Evolutionary conservation across 2,113 vertebrate genomes (phyloP).

Genomic region (Perca fluviatilis): DNA sequence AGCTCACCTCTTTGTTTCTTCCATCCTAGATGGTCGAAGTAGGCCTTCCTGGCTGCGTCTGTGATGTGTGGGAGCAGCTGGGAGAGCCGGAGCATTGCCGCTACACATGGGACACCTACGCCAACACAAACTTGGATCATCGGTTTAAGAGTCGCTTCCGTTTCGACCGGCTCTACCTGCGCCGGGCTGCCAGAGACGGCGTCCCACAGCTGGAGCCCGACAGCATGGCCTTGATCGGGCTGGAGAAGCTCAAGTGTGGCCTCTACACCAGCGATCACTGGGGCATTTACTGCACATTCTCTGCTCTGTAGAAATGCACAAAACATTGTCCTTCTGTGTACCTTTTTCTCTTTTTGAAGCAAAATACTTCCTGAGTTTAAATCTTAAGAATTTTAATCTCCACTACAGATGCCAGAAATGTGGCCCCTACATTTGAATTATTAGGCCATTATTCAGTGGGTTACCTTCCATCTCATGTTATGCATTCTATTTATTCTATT

Average conservation of each 20-base stretch:
- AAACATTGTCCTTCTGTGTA: not conserved
- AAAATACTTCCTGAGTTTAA: too few species aligned
- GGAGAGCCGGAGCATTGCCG: conserved; percentile 88
- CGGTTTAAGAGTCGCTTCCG: conserved; percentile 81
- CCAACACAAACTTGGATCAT: conserved; percentile 86
- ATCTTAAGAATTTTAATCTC: too few species aligned
- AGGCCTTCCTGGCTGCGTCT: conserved; percentile 84
- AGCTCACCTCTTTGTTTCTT: not conserved
- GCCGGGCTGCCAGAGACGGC: conserved; percentile 64
- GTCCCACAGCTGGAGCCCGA: conserved; percentile 81
- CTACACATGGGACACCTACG: conserved; percentile 92
- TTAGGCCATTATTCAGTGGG: too few species aligned
- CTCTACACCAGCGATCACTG: conserved; percentile 93
- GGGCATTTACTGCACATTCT: conserved; percentile 90
- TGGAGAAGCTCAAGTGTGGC: conserved; percentile 91
- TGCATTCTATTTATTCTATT: too few species aligned
- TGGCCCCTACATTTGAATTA: too few species aligned
- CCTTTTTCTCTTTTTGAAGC: not conserved
- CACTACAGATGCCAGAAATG: too few species aligned
- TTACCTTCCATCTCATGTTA: too few species aligned
- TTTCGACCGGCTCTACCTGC: conserved; percentile 91
- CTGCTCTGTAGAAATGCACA: conserved; percentile 4
- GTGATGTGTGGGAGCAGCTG: conserved; percentile 90
- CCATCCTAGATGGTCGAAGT: conserved; percentile 84
- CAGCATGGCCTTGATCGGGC: conserved; percentile 88